These are phyloP conservation scores for Megalops cyprinoides DNA, from an alignment of 2,797 vertebrate species.

Conservation along the genomic window DNA sequence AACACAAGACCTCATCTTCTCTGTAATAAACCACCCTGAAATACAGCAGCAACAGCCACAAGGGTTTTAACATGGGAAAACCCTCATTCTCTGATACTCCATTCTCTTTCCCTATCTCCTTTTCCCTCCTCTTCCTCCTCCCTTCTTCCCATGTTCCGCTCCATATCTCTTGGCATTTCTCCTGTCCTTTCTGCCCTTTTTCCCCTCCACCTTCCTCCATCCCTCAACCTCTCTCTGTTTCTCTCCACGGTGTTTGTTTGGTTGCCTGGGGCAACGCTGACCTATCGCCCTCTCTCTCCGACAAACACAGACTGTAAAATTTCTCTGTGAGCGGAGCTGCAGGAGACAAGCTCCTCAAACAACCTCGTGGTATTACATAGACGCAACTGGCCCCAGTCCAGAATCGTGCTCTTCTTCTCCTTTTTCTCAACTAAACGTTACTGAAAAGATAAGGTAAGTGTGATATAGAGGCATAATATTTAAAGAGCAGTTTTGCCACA, in stretches of 20 bases:
- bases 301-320: background rate
- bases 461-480: background rate
- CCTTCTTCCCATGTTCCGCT: background rate
- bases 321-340: background rate
- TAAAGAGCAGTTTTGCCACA: too few species aligned
- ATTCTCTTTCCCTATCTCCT: background rate
- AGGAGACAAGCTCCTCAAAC: background rate
- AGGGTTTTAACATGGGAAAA: too few species aligned
- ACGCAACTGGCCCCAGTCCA: background rate
- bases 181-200: too few species aligned
- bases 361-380: background rate
- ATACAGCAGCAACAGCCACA: too few species aligned
- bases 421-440: background rate
- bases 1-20: too few species aligned
- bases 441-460: background rate
- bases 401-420: background rate
- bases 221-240: background rate
- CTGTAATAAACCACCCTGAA: too few species aligned
- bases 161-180: too few species aligned
- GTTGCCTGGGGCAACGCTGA: background rate
- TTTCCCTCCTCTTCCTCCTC: background rate
- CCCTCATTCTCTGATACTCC: background rate
- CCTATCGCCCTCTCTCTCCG: background rate
- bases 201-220: too few species aligned
- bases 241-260: slow-evolving; percentile 1